A percentile compares a stretch with the other conserved stretches of the same genome.
phyloP scores from a whole-genome alignment of 2,888 invertebrate genomes.

The Antheraea assamensis region DNA sequence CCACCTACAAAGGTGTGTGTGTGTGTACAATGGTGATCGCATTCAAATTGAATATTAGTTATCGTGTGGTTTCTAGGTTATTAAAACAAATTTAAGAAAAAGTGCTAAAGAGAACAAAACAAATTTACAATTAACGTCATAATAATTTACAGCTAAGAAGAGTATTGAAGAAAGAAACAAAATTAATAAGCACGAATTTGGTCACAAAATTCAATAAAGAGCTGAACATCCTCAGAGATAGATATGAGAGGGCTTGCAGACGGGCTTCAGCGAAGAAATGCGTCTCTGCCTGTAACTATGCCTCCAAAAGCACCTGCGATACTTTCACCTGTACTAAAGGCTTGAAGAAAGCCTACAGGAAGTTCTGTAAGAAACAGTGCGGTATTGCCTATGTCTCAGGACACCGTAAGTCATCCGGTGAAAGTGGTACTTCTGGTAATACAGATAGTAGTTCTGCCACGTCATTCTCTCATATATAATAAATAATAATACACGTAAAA shows the following conservation, averaged over 20 bases:
- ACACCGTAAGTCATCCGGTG: not conserved
- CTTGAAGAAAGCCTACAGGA: slow-evolving; percentile 36
- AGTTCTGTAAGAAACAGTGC: slow-evolving; percentile 44
- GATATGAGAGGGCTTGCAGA: slow-evolving; percentile 49
- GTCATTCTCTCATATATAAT: not conserved
- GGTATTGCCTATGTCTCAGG: slow-evolving; percentile 29
- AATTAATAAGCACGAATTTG: not conserved
- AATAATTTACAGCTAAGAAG: slow-evolving; percentile 22
- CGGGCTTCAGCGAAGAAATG: slow-evolving; percentile 45
- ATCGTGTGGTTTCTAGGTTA: not conserved
- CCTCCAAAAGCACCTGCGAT: slow-evolving; percentile 36
- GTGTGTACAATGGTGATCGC: too few relatives aligned
- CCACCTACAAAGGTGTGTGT: too few relatives aligned
- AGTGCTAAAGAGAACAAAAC: not conserved
- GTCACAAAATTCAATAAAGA: not conserved
- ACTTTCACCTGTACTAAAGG: slow-evolving; percentile 33
- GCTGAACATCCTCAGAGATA: slow-evolving; percentile 45
- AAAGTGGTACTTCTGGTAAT: slow-evolving; percentile 20
- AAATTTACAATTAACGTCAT: not conserved
- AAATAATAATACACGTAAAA: not conserved
- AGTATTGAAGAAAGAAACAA: slow-evolving; percentile 18
- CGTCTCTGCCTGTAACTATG: slow-evolving; percentile 38
- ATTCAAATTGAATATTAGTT: too few relatives aligned
- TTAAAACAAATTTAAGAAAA: not conserved
- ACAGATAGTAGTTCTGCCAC: slow-evolving; percentile 16